A percentile compares a stretch with the other conserved stretches of the same genome.
Evolutionary conservation across 2,888 invertebrate genomes (phyloP).

Genomic region (Leistus spinibarbis): DNA sequence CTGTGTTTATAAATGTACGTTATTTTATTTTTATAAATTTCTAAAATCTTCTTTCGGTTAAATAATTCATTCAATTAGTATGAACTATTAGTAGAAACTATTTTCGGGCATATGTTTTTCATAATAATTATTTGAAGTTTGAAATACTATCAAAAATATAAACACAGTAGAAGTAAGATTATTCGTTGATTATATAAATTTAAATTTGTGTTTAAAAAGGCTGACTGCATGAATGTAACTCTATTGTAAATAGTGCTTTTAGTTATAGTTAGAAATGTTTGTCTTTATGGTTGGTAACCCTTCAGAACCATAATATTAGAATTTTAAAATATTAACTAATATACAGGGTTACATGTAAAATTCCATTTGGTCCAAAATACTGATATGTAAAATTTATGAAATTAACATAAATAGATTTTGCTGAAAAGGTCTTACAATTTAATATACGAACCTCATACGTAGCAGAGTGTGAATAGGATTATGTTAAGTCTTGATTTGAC

Average conservation of each 20-base stretch:
- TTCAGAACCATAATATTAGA: not conserved
- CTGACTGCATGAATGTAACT: too few species aligned
- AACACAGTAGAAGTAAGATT: not conserved
- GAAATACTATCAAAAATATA: not conserved
- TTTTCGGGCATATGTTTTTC: not conserved
- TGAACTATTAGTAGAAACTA: not conserved
- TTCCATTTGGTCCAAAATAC: not conserved
- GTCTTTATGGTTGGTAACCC: not conserved
- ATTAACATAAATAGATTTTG: not conserved
- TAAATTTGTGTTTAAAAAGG: not conserved
- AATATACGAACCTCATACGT: too few species aligned
- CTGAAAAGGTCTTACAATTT: not conserved
- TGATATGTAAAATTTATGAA: not conserved
- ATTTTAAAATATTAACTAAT: not conserved
- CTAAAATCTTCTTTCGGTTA: not conserved
- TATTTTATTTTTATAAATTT: not conserved
- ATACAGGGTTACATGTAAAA: not conserved
- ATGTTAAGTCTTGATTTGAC: too few species aligned
- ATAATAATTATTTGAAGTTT: not conserved
- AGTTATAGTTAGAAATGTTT: not conserved
- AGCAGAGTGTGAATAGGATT: too few species aligned
- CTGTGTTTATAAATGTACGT: not conserved
- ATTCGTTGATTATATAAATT: slow-evolving; percentile 1
- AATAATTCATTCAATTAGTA: not conserved
- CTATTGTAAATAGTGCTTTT: not conserved